Percentiles rank a stretch among this genome's conserved stretches.
Evolutionary conservation across 2,113 vertebrate species (phyloP).

Genomic region (Etheostoma spectabile): DNA sequence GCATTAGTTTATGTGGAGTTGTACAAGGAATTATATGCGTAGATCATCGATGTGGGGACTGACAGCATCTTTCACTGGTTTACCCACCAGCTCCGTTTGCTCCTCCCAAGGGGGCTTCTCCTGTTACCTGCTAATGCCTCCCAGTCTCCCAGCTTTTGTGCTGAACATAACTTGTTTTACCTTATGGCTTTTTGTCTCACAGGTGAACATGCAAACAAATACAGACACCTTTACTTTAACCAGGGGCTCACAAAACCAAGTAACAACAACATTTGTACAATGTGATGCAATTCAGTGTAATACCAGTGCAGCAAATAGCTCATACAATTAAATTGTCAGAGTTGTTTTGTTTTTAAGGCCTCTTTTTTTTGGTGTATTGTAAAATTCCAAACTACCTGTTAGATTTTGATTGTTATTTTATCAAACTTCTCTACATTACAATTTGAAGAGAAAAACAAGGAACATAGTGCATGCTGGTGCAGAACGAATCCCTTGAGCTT

Average conservation of each 20-base stretch:
- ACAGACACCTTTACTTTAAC: background rate
- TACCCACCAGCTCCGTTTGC: slow-evolving; percentile 20
- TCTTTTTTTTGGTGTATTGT: background rate
- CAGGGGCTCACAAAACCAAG: background rate
- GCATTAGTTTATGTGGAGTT: slow-evolving; percentile 48
- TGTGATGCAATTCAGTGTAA: background rate
- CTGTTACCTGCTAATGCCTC: slow-evolving; percentile 66
- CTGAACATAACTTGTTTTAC: slow-evolving; percentile 16
- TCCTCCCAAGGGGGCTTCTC: slow-evolving; percentile 58
- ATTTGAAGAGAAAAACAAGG: background rate
- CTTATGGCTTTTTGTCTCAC: slow-evolving; percentile 2
- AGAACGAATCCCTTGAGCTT: slow-evolving; percentile 7
- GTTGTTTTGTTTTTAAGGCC: background rate
- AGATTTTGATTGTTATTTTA: background rate
- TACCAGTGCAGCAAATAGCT: background rate
- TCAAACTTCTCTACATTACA: background rate
- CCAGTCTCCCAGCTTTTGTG: slow-evolving; percentile 31
- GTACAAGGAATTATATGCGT: slow-evolving; percentile 59
- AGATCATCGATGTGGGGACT: slow-evolving; percentile 65
- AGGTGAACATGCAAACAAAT: slow-evolving; percentile 12
- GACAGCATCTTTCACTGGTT: slow-evolving; percentile 75
- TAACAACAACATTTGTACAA: background rate
- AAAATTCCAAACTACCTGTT: too few relatives aligned
- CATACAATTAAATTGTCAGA: background rate
- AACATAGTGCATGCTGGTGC: background rate